phyloP scores from a whole-genome alignment of 1,140 invertebrate species.

The Bombus turneri region DNA sequence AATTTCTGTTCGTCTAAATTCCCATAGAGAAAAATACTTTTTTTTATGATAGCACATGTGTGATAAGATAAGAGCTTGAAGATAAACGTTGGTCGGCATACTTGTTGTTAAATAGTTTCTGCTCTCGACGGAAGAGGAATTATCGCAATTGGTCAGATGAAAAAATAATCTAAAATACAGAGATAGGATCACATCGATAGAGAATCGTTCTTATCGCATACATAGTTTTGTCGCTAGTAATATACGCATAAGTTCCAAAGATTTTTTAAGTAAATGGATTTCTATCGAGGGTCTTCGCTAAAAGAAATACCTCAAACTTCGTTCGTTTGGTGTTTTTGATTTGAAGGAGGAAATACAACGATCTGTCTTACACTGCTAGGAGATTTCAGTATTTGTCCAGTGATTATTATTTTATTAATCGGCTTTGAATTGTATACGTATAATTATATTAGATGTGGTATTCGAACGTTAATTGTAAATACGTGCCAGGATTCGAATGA shows the following conservation, averaged over 20 bases:
- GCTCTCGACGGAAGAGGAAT: constrained; percentile 41
- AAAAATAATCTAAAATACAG: neutral
- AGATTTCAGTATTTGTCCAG: constrained; percentile 9
- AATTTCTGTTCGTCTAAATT: neutral
- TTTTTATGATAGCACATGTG: neutral
- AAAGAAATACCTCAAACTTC: neutral
- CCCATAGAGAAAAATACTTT: neutral
- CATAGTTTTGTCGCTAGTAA: neutral
- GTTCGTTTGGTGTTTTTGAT: neutral
- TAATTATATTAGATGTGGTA: neutral
- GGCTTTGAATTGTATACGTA: neutral
- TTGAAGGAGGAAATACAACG: neutral
- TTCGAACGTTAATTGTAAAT: neutral
- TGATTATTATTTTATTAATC: constrained; percentile 4
- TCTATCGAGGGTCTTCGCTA: neutral
- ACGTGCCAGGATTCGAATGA: neutral
- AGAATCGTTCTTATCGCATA: neutral
- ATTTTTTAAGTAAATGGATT: neutral
- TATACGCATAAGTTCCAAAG: neutral
- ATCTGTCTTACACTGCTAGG: neutral
- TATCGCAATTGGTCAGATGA: neutral
- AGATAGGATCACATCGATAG: neutral
- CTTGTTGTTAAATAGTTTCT: constrained; percentile 12
- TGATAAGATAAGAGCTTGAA: neutral
- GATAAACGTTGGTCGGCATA: neutral